These are phyloP conservation scores for Fregetta grallaria DNA, from an alignment of 2,113 vertebrate species.

Conservation along the genomic window DNA sequence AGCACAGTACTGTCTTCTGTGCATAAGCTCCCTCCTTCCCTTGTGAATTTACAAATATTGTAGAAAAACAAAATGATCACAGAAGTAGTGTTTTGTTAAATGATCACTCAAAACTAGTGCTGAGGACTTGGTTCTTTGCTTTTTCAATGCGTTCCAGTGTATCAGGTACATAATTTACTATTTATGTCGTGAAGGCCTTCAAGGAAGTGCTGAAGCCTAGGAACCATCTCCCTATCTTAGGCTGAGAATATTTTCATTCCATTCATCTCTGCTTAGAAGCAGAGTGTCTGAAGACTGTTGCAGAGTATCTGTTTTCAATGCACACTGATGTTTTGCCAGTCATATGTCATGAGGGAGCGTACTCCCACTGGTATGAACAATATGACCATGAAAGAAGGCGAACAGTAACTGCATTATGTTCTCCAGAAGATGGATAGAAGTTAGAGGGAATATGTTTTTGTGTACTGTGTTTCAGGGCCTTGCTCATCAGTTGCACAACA, in stretches of 20 bases:
- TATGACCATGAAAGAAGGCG: background rate
- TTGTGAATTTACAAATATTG: background rate
- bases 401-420: slow-evolving; percentile 21
- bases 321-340: background rate
- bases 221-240: background rate
- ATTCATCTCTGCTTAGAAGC: background rate
- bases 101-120: background rate
- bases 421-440: background rate
- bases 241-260: background rate
- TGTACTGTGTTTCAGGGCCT: background rate
- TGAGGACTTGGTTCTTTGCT: background rate
- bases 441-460: background rate
- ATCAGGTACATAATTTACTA: background rate
- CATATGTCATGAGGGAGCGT: background rate
- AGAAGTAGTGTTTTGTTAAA: background rate
- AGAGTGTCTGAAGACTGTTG: background rate
- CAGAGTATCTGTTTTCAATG: background rate
- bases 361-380: background rate
- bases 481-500: background rate
- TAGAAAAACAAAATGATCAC: background rate
- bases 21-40: background rate
- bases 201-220: background rate
- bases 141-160: background rate
- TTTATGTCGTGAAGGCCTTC: background rate
- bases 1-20: background rate